Percentiles rank a stretch among this genome's conserved stretches.
Conservation (phyloP, 2,113 vertebrate genomes). For the Engraulis encrasicolus region DNA sequence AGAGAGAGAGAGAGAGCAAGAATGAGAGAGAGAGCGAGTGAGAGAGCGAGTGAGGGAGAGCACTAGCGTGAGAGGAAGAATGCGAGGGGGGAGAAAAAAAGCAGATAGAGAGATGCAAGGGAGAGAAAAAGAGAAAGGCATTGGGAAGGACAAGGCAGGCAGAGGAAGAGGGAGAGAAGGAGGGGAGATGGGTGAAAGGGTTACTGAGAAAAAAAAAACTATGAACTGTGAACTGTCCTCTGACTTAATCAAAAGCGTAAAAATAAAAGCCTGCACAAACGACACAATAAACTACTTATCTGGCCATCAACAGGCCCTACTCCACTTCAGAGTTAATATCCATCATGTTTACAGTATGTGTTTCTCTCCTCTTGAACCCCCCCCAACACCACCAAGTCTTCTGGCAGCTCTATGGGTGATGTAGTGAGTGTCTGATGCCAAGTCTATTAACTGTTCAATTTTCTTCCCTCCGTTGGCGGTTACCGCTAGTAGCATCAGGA, state of each 20-base stretch:
- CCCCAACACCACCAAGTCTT: neutral
- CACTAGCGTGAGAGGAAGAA: neutral
- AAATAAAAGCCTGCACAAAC: too few species aligned
- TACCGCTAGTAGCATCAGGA: too few species aligned
- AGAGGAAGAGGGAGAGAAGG: too few species aligned
- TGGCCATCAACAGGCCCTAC: neutral
- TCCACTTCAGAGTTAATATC: neutral
- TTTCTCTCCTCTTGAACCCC: neutral
- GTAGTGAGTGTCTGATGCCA: too few species aligned
- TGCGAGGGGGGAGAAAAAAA: neutral
- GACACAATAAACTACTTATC: neutral
- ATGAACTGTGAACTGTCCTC: neutral
- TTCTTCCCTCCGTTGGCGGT: too few species aligned
- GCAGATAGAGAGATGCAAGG: too few species aligned
- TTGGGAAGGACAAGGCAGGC: too few species aligned
- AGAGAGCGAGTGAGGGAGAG: too few species aligned
- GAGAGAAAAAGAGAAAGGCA: constrained; percentile 9
- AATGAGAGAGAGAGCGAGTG: too few species aligned
- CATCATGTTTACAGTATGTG: neutral
- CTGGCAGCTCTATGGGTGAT: too few species aligned
- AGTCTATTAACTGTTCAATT: too few species aligned
- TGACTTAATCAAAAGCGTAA: neutral
- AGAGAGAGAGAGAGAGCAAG: neutral
- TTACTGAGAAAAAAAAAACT: neutral
- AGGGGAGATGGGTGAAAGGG: too few species aligned